Conservation (phyloP, 2,113 vertebrate genomes). For the Vidua chalybeata region DNA sequence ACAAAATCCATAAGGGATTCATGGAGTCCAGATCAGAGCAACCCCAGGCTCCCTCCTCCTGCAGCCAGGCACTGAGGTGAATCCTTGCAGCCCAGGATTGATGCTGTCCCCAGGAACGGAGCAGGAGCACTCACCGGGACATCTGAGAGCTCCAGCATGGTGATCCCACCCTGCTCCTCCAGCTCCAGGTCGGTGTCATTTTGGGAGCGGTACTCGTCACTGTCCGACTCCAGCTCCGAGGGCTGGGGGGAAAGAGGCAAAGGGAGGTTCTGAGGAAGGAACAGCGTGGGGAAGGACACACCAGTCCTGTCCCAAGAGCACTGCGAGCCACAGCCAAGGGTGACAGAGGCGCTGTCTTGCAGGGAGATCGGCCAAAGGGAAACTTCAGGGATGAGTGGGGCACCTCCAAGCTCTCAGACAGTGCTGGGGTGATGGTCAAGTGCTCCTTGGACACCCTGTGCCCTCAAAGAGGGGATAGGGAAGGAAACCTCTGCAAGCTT, state of each 20-base stretch:
- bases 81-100: not conserved
- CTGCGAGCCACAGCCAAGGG: not conserved
- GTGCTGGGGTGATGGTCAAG: fast-evolving
- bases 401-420: not conserved
- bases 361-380: not conserved
- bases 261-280: not conserved
- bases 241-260: constrained; percentile 57
- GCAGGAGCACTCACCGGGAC: not conserved
- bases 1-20: fast-evolving
- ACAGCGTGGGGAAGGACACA: not conserved
- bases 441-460: not conserved
- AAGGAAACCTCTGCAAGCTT: not conserved
- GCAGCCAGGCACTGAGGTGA: not conserved
- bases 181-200: constrained; percentile 81
- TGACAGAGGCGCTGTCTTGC: not conserved
- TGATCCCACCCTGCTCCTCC: not conserved
- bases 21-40: not conserved
- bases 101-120: fast-evolving
- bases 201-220: constrained; percentile 78
- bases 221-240: constrained; percentile 64
- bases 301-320: not conserved
- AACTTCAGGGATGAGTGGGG: not conserved
- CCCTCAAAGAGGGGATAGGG: fast-evolving
- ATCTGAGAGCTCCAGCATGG: not conserved
- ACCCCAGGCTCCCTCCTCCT: not conserved